Evolutionary conservation across 2,888 invertebrate species (phyloP).

Genomic region (Caenorhabditis auriculariae): DNA sequence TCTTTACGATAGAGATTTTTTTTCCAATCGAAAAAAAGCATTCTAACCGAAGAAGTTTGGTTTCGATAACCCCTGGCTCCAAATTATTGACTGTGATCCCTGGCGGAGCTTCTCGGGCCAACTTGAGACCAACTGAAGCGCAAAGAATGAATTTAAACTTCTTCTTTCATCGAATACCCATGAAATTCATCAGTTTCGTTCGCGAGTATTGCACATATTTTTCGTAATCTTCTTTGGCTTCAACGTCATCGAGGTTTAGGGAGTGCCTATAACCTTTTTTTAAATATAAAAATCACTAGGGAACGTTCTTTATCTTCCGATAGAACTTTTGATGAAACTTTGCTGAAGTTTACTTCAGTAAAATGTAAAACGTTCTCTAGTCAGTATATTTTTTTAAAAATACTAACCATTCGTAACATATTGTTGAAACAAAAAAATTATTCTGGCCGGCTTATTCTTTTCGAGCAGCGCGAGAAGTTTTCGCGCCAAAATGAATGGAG

Average conservation of each 20-base stretch:
- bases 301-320: too few relatives aligned
- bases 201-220: conserved; percentile 55
- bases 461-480: conserved; percentile 2
- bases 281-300: not conserved
- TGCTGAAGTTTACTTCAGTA: too few relatives aligned
- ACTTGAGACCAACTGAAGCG: conserved; percentile 5
- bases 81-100: not conserved
- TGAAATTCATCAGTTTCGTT: conserved; percentile 50
- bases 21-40: not conserved
- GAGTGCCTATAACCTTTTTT: conserved; percentile 2
- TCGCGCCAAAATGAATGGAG: conserved; percentile 12
- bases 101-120: not conserved
- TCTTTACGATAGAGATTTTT: not conserved
- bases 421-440: conserved; percentile 13
- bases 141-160: not conserved
- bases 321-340: too few relatives aligned
- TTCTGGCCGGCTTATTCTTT: conserved; percentile 9
- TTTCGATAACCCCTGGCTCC: conserved; percentile 2
- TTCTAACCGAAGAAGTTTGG: not conserved
- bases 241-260: conserved; percentile 41
- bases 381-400: too few relatives aligned
- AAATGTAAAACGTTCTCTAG: too few relatives aligned
- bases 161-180: conserved; percentile 7
- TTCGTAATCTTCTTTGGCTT: conserved; percentile 44
- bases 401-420: conserved; percentile 17